Conservation (phyloP, 1,140 invertebrate genomes). For the Drosophila prosaltans region DNA sequence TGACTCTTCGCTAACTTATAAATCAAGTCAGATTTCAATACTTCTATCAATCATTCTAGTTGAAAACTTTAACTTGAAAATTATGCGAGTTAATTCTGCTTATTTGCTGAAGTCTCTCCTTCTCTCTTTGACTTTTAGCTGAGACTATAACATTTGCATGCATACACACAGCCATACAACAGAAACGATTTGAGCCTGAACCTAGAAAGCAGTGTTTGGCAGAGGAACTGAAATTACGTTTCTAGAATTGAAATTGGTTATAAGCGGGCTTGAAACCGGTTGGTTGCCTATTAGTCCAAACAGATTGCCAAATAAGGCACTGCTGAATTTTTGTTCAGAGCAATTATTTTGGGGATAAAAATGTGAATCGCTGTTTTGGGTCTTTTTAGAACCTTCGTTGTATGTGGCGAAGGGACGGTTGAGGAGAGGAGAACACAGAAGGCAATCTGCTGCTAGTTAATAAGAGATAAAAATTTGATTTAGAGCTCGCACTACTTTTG, state of each 20-base stretch:
- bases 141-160: too few relatives aligned
- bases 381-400: too few relatives aligned
- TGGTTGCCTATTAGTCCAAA: neutral
- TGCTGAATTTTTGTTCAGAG: neutral
- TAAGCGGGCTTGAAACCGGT: neutral
- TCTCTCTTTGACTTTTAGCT: too few relatives aligned
- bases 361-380: neutral
- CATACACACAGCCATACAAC: too few relatives aligned
- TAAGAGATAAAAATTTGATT: slow-evolving; percentile 2
- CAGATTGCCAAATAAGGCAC: neutral
- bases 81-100: too few relatives aligned
- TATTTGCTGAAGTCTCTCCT: too few relatives aligned
- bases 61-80: too few relatives aligned
- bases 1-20: too few relatives aligned
- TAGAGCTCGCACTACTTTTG: neutral
- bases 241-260: neutral
- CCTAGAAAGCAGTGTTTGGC: too few relatives aligned
- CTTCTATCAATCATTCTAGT: too few relatives aligned
- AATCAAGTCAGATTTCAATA: too few relatives aligned
- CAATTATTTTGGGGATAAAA: neutral
- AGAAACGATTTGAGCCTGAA: too few relatives aligned
- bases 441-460: neutral
- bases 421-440: neutral
- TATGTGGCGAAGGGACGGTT: neutral
- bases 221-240: neutral